phyloP scores from a whole-genome alignment of 2,113 vertebrate genomes.

The Lophochroa leadbeateri region DNA sequence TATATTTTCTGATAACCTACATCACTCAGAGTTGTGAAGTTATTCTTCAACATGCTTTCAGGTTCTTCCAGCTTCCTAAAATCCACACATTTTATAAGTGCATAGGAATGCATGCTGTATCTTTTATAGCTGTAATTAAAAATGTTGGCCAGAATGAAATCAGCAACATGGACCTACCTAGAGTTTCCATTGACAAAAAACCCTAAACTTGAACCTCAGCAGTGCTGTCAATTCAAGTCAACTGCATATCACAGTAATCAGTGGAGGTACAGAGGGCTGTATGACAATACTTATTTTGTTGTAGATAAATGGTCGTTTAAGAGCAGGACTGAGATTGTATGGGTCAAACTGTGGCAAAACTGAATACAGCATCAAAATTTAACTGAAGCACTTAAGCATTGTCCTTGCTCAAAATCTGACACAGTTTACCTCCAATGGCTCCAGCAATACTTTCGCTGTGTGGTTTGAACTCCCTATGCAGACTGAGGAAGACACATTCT shows the following conservation, averaged over 20 bases:
- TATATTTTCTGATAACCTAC: neutral
- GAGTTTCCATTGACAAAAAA: constrained; percentile 78
- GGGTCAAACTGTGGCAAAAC: constrained; percentile 85
- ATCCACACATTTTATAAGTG: neutral
- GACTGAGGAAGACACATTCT: constrained; percentile 85
- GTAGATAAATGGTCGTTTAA: constrained; percentile 83
- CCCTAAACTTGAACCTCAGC: constrained; percentile 70
- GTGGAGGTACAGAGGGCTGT: constrained; percentile 87
- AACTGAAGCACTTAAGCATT: constrained; percentile 83
- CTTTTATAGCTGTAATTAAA: neutral
- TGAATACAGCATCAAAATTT: constrained; percentile 82
- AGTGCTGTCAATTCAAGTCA: constrained; percentile 84
- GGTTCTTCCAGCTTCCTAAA: neutral
- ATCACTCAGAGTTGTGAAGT: neutral
- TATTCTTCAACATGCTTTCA: neutral
- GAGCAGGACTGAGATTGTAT: constrained; percentile 82
- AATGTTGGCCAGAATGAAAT: neutral
- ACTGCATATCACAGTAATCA: constrained; percentile 88
- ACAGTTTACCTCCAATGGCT: constrained; percentile 83
- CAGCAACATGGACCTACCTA: constrained; percentile 5
- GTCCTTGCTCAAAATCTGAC: constrained; percentile 81
- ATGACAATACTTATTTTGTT: constrained; percentile 88
- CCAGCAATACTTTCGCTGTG: constrained; percentile 82
- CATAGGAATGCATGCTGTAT: neutral
- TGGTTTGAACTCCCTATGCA: constrained; percentile 87